Evolutionary conservation across 2,888 invertebrate species (phyloP).

Genomic region (Pilophorus perplexus): DNA sequence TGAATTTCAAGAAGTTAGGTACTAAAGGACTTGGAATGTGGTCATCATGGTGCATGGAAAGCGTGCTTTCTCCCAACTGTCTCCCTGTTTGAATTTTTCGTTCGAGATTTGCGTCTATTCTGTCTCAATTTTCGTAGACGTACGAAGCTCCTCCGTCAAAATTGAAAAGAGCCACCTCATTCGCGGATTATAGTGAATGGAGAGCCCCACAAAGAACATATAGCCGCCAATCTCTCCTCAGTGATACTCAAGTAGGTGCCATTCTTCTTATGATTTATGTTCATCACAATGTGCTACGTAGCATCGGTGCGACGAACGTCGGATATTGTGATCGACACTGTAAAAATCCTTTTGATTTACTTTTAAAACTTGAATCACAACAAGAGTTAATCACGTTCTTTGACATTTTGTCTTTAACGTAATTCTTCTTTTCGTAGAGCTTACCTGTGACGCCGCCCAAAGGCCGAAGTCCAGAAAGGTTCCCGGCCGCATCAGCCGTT

Average conservation of each 20-base stretch:
- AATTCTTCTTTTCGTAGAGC: constrained; percentile 53
- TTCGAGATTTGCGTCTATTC: constrained; percentile 6
- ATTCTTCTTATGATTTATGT: neutral
- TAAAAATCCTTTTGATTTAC: neutral
- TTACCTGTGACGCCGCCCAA: constrained; percentile 57
- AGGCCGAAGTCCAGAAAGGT: constrained; percentile 56
- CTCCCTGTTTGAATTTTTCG: neutral
- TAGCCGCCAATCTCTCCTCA: constrained; percentile 65
- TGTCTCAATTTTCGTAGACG: constrained; percentile 46
- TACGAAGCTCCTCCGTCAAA: constrained; percentile 48
- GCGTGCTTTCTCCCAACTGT: neutral
- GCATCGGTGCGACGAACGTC: no score
- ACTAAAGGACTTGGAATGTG: no score
- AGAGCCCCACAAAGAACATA: constrained; percentile 56
- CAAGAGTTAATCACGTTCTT: no score
- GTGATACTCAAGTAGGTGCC: constrained; percentile 61
- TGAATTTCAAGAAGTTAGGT: no score
- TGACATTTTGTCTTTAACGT: no score
- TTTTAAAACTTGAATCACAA: no score
- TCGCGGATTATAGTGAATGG: constrained; percentile 47
- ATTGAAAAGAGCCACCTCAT: constrained; percentile 46
- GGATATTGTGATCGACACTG: no score
- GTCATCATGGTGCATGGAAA: neutral
- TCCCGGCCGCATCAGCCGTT: neutral
- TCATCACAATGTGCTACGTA: no score